Conservation (phyloP, 1,140 invertebrate genomes). For the Pseudomyrmex cubaensis region DNA sequence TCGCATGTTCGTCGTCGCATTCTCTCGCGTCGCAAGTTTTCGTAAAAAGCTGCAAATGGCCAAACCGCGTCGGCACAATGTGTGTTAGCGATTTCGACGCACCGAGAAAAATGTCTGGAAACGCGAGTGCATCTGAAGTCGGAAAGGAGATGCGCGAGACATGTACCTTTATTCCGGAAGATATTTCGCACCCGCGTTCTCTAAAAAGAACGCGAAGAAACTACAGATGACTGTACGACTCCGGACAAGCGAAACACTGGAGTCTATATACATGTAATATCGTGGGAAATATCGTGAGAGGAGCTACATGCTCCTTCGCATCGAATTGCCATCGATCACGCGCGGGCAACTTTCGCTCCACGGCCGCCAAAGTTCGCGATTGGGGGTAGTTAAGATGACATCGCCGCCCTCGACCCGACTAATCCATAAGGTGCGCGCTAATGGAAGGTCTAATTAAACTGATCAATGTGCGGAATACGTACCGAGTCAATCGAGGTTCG, state of each 20-base stretch:
- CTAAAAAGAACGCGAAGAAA: constrained; percentile 4
- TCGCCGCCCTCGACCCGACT: background rate
- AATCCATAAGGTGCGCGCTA: constrained; percentile 44
- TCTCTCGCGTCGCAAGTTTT: background rate
- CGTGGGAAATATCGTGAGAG: constrained; percentile 49
- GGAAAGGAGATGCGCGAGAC: constrained; percentile 1
- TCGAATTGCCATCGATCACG: constrained; percentile 47
- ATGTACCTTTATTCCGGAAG: constrained; percentile 28
- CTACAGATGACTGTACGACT: constrained; percentile 16
- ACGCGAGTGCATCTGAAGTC: constrained; percentile 15
- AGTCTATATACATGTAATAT: background rate
- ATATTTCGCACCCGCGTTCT: constrained; percentile 11
- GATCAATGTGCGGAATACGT: constrained; percentile 24
- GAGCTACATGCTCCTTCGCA: constrained; percentile 30
- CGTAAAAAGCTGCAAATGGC: constrained; percentile 13
- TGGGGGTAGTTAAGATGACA: constrained; percentile 40
- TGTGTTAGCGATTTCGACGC: constrained; percentile 13
- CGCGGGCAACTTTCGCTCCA: constrained; percentile 41
- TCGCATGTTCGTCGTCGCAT: background rate
- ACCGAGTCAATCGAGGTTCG: constrained; percentile 9
- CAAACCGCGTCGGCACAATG: constrained; percentile 29
- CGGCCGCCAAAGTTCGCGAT: constrained; percentile 40
- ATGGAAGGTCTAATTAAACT: constrained; percentile 51
- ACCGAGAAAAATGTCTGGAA: constrained; percentile 46
- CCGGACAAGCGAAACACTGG: constrained; percentile 13